Evolutionary conservation across 2,113 vertebrate genomes (phyloP).

Genomic region (Raja brachyura): DNA sequence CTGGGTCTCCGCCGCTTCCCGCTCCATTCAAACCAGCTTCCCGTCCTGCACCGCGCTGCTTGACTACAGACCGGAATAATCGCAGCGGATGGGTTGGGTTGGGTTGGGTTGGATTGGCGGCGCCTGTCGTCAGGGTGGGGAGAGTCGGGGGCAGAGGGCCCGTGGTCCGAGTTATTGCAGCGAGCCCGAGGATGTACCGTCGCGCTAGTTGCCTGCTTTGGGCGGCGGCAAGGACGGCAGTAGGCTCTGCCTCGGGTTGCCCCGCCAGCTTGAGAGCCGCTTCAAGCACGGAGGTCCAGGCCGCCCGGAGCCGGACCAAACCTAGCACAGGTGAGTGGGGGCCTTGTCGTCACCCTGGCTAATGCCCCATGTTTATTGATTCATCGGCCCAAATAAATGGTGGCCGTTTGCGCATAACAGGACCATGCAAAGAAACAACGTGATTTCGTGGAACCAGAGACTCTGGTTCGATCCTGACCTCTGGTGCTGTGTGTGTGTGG

Average conservation of each 20-base stretch:
- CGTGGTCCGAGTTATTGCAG: too few relatives aligned
- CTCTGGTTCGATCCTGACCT: too few relatives aligned
- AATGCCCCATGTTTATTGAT: too few relatives aligned
- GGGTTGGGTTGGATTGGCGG: neutral
- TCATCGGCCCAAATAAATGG: too few relatives aligned
- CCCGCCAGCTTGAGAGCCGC: neutral
- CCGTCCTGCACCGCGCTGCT: slow-evolving; percentile 16
- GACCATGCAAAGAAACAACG: too few relatives aligned
- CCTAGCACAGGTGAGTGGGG: neutral
- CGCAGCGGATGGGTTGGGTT: neutral
- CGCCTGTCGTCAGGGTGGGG: neutral
- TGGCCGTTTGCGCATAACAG: too few relatives aligned
- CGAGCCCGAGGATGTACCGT: neutral
- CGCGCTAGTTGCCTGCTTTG: neutral
- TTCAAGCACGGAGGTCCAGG: neutral
- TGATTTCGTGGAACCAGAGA: too few relatives aligned
- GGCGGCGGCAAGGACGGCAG: neutral
- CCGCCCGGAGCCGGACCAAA: neutral
- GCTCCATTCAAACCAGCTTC: neutral
- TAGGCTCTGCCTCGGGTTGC: neutral
- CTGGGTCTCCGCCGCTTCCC: neutral
- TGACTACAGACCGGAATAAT: neutral
- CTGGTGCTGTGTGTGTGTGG: too few relatives aligned
- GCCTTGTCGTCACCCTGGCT: neutral
- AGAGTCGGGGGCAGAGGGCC: neutral